Evolutionary conservation across 1,140 invertebrate genomes (phyloP), one percentile per base, ranked within the genome.

Genomic region (Mesaphorura yosii): DNA sequence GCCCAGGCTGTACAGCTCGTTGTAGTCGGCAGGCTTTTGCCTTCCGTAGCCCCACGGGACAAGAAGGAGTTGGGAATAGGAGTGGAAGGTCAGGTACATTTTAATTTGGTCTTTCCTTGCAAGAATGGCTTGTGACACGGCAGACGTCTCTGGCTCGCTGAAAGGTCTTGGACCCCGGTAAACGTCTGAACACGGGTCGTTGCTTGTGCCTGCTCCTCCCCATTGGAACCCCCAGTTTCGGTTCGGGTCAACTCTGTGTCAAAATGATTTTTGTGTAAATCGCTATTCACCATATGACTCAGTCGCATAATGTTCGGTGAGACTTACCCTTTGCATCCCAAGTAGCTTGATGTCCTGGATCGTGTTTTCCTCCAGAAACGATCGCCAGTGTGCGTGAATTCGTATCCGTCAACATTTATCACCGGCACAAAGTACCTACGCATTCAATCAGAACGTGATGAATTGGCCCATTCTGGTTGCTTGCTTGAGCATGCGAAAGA

Each of bases 31-130:
- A 1, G 79, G 69, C 63, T 77, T 74, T 34, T 78, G 73, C 51
- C 76, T 76, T 44, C 83, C 83, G 65, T 84, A 84, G 17, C 86
- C 84, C 84, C 85, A 90, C 1, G 87, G 87, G 51, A 86, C 80
- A 7, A 91, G 73, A 64, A 88, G 79, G 70, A 58, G n/a, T 71
- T 90, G 86, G 1, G 85, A 84, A 64, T 92, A 93, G 40, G 87
- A 86, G 67, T 94, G 89, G 60, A 92, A 78, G 1, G 85, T 85
- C 23, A 91, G 65, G 57, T 88, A 93, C 6, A 81, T 78, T 60
- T 81, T 79, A 1, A 84, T 58, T 15, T 76, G 58, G 66, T 73
- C 70, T 69, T 66, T 62, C 2, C 77, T 71, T 1, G 73, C 63
- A 56, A 77, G 60, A 12, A 77, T 72, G 60, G 77, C 77, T 65